phyloP scores from a whole-genome alignment of 1,140 invertebrate genomes.

The Eubasilissa regina region DNA sequence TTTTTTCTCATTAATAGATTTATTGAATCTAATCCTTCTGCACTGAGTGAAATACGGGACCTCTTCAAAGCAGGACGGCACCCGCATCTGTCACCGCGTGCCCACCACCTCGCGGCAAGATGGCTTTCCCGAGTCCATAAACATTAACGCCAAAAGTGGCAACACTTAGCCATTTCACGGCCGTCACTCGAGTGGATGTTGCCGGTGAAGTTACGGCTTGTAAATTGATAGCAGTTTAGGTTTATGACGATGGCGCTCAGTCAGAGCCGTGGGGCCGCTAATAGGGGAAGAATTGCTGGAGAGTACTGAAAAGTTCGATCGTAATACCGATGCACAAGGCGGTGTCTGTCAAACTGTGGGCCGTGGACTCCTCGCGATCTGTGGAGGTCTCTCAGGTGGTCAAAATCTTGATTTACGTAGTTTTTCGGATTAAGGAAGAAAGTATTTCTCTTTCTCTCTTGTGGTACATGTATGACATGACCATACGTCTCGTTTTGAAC shows the following conservation, averaged over 20 bases:
- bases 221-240: slow-evolving; percentile 60
- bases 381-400: too few relatives aligned
- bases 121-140: slow-evolving; percentile 36
- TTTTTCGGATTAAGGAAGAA: too few relatives aligned
- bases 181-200: slow-evolving; percentile 55
- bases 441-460: too few relatives aligned
- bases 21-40: neutral
- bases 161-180: slow-evolving; percentile 55
- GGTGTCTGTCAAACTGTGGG: neutral
- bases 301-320: slow-evolving; percentile 37
- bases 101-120: neutral
- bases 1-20: neutral
- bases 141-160: slow-evolving; percentile 57
- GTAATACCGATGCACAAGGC: slow-evolving; percentile 7
- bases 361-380: too few relatives aligned
- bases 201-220: slow-evolving; percentile 58
- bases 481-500: too few relatives aligned
- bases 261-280: slow-evolving; percentile 44
- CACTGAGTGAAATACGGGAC: too few relatives aligned
- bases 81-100: slow-evolving; percentile 26
- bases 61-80: neutral
- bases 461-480: too few relatives aligned
- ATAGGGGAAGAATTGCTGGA: slow-evolving; percentile 48
- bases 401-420: too few relatives aligned
- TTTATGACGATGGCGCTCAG: slow-evolving; percentile 47